These are phyloP conservation scores for Papilio helenus DNA, from an alignment of 1,140 invertebrate species.

Conservation along the genomic window DNA sequence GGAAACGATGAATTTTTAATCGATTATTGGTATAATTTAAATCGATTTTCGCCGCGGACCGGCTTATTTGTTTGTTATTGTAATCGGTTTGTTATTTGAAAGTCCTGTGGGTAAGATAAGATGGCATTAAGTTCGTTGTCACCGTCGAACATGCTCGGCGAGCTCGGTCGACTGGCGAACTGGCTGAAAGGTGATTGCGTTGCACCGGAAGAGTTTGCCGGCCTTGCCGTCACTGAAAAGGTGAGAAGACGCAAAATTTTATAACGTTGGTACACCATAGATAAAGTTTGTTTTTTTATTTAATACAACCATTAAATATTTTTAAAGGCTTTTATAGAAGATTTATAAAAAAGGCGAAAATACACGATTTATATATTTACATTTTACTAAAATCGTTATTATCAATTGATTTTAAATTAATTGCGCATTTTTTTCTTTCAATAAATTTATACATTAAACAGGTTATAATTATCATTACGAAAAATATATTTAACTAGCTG, in stretches of 20 bases:
- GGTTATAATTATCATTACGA: too few species aligned
- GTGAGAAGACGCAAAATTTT: conserved; percentile 48
- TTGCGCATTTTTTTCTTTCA: neutral
- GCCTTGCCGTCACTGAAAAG: conserved; percentile 77
- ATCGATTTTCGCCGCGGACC: neutral
- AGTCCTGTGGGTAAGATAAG: conserved; percentile 31
- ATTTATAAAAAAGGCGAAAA: neutral
- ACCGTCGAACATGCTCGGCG: conserved; percentile 72
- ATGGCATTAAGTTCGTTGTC: conserved; percentile 75
- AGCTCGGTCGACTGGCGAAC: conserved; percentile 71
- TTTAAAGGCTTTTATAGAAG: neutral
- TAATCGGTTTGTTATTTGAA: conserved; percentile 35
- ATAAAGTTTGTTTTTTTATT: neutral
- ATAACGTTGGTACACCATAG: too few species aligned
- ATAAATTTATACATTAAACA: too few species aligned
- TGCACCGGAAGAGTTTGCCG: conserved; percentile 67
- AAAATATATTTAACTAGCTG: too few species aligned
- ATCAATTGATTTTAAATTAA: neutral
- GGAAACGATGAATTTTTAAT: conserved; percentile 16
- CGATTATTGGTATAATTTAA: conserved; percentile 32
- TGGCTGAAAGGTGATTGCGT: conserved; percentile 77
- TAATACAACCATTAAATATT: neutral
- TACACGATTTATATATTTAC: neutral
- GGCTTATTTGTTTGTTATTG: conserved; percentile 11
- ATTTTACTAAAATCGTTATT: neutral